These are phyloP conservation scores for Caenorhabditis brenneri DNA, from an alignment of 1,140 invertebrate species.

Conservation along the genomic window DNA sequence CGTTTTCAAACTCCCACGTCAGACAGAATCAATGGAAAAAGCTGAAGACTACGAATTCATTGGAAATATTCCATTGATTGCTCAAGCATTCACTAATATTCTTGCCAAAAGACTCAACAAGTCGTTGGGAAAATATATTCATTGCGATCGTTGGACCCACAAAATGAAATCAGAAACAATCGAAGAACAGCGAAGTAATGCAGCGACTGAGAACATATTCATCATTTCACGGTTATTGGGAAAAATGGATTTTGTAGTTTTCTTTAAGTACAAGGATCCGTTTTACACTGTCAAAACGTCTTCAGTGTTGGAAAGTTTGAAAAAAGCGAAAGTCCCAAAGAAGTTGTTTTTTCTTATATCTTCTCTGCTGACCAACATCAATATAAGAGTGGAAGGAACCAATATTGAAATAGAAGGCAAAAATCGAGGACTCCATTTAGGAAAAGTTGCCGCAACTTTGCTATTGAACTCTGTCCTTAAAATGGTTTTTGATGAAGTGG, in stretches of 20 bases:
- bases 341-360: not conserved
- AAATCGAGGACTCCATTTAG: not conserved
- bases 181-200: not conserved
- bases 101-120: not conserved
- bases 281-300: not conserved
- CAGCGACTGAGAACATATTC: not conserved
- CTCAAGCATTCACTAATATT: not conserved
- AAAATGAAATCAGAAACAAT: too few relatives aligned
- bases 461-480: not conserved
- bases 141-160: not conserved
- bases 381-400: too few relatives aligned
- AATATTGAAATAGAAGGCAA: not conserved
- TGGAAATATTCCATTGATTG: not conserved
- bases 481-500: not conserved
- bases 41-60: not conserved
- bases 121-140: not conserved
- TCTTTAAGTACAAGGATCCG: not conserved
- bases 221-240: not conserved
- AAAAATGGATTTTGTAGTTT: not conserved
- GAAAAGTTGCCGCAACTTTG: not conserved
- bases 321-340: not conserved
- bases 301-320: not conserved
- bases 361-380: too few relatives aligned
- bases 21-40: not conserved
- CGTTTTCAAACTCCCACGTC: not conserved